These are phyloP conservation scores for Megalonaias nervosa DNA, from an alignment of 1,140 invertebrate genomes.

Conservation along the genomic window DNA sequence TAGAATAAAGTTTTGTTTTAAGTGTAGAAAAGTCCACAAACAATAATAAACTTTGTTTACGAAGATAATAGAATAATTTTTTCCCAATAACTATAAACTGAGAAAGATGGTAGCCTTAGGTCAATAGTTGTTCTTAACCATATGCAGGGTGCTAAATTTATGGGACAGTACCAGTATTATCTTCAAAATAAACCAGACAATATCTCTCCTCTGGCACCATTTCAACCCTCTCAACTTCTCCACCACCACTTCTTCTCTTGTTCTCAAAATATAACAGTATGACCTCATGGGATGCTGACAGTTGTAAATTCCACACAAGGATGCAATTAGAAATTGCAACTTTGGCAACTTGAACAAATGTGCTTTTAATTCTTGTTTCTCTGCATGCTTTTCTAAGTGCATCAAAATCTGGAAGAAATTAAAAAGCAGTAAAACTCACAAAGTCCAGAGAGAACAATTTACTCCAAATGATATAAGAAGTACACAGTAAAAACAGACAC, in stretches of 20 bases:
- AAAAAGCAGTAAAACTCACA: too few relatives aligned
- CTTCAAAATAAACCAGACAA: slow-evolving; percentile 27
- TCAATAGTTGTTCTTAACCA: background rate
- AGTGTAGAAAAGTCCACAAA: too few relatives aligned
- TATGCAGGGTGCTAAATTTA: background rate
- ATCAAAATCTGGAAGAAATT: slow-evolving; percentile 4
- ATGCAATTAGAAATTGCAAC: slow-evolving; percentile 30
- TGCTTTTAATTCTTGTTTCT: slow-evolving; percentile 8
- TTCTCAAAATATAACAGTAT: slow-evolving; percentile 37
- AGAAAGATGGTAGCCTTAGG: too few relatives aligned
- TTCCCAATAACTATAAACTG: too few relatives aligned
- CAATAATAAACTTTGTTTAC: too few relatives aligned
- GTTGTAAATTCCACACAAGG: slow-evolving; percentile 21
- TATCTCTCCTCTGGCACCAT: slow-evolving; percentile 21
- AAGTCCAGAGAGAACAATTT: too few relatives aligned
- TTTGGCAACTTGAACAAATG: background rate
- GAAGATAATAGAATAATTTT: too few relatives aligned
- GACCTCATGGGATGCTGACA: slow-evolving; percentile 14
- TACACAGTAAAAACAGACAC: too few relatives aligned
- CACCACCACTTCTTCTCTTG: slow-evolving; percentile 15
- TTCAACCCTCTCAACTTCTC: slow-evolving; percentile 19
- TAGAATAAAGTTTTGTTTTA: too few relatives aligned
- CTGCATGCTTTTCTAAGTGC: slow-evolving; percentile 5
- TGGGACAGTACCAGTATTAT: slow-evolving; percentile 16
- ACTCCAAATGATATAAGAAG: too few relatives aligned